Conservation (phyloP, 2,113 vertebrate genomes). For the Edolisoma coerulescens region DNA sequence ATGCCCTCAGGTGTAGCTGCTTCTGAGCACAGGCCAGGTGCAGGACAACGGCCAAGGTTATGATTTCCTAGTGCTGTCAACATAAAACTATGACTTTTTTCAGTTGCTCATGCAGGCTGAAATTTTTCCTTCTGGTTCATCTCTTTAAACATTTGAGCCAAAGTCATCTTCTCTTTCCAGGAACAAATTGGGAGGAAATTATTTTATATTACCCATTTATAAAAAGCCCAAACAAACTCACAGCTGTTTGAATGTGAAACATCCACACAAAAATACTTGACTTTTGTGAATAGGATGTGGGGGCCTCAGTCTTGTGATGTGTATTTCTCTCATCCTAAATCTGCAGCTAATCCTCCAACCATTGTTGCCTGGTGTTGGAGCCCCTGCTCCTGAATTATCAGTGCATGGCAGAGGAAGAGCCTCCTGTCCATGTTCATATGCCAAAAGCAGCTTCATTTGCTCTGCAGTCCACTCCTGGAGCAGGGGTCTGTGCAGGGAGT, state of each 20-base stretch:
- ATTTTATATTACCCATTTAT: constrained; percentile 36
- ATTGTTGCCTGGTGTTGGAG: not conserved
- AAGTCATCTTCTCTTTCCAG: constrained; percentile 46
- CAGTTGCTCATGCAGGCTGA: not conserved
- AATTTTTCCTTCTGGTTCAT: constrained; percentile 41
- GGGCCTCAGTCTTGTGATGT: not conserved
- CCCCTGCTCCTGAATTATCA: not conserved
- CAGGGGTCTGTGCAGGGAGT: not conserved
- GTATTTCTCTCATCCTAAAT: not conserved
- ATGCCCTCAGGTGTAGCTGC: not conserved
- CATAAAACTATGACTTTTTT: not conserved
- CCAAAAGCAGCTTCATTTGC: not conserved
- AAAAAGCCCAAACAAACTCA: not conserved
- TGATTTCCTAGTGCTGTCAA: not conserved
- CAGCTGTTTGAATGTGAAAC: constrained; percentile 22
- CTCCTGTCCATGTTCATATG: not conserved
- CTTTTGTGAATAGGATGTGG: not conserved
- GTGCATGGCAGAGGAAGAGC: not conserved
- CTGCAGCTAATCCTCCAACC: not conserved
- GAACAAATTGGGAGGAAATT: constrained; percentile 60
- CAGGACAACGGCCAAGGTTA: not conserved
- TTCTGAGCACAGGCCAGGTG: not conserved
- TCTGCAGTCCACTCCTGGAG: not conserved
- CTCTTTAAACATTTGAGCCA: constrained; percentile 35
- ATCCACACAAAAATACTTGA: not conserved